Base-by-base conservation (phyloP, 2,888 invertebrate genomes). In the Oscheius sp. region DNA sequence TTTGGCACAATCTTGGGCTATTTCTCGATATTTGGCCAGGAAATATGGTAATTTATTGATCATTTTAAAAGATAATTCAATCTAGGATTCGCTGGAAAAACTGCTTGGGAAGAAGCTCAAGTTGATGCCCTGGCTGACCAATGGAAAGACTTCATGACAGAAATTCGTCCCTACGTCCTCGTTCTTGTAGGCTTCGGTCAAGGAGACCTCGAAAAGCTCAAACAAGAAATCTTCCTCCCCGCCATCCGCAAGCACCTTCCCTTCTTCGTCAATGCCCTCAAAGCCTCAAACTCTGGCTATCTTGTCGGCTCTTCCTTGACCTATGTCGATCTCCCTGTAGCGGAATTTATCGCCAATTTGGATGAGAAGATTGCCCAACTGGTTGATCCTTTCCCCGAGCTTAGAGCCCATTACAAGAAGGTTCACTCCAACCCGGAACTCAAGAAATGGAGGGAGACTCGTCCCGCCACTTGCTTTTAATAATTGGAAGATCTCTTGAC, bases 301-400 rank as follows among this genome's bases (percentile, higher is more conserved):
- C 71, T 83, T 48, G 78, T 76, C 37, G 76, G 76, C 25, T 53
- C 70, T 58, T 66, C 68, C 3, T 37, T 82, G 52, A 79, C 81
- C 15, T 83, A 76, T 74, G 80, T 81, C 10, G 83, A 83, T 52
- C 69, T 83, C 39, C 68, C 76, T 17, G 53, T 84, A n/a, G 74
- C 81, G 12, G 78, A 81, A 37, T 76, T 80, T 55, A 63, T 76
- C 37, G 73, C 75, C n/a, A 73, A 76, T 6, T 25, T 57, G 3
- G 20, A 57, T 37, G 34, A 57, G 23, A 75, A 71, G 50, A 76
- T 74, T 61, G 72, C 81, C 53, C 71, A 70, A 1, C 71, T 77
- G 17, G 42, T 81, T 48, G 76, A 82, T 31, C 74, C 74, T 45
- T 81, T 76, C 65, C 74, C 76, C 3, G 66, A 75, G 34, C 50